Conservation (phyloP, 2,797 vertebrate species). For the Pangasius mekongensis region DNA sequence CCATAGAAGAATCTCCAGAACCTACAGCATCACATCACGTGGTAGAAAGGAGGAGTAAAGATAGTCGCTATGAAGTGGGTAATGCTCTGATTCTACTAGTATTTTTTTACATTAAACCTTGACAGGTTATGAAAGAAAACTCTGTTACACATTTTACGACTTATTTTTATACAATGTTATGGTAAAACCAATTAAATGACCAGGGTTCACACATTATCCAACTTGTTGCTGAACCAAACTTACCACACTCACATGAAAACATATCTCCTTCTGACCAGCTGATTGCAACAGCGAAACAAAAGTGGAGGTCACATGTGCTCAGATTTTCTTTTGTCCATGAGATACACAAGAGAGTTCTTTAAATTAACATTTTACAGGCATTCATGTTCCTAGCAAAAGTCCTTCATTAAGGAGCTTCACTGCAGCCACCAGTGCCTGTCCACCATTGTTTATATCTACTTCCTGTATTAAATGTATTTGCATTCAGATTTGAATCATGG, state of each 20-base stretch:
- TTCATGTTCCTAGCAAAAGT: background rate
- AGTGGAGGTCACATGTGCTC: background rate
- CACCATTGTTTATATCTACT: background rate
- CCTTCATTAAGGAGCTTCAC: background rate
- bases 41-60: background rate
- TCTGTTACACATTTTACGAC: too few species aligned
- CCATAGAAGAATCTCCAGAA: conserved; percentile 50
- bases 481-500: background rate
- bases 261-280: background rate
- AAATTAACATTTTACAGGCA: background rate
- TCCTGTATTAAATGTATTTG: background rate
- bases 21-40: background rate
- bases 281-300: background rate
- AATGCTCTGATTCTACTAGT: background rate
- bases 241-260: background rate
- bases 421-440: background rate
- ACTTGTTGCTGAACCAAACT: background rate
- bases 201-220: background rate
- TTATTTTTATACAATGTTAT: background rate
- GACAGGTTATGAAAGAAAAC: background rate
- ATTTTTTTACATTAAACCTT: background rate
- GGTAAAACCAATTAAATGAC: background rate
- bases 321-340: background rate
- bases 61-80: background rate
- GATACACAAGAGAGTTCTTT: background rate